phyloP scores from a whole-genome alignment of 2,888 invertebrate genomes.

The Leptinotarsa rubiginosa region DNA sequence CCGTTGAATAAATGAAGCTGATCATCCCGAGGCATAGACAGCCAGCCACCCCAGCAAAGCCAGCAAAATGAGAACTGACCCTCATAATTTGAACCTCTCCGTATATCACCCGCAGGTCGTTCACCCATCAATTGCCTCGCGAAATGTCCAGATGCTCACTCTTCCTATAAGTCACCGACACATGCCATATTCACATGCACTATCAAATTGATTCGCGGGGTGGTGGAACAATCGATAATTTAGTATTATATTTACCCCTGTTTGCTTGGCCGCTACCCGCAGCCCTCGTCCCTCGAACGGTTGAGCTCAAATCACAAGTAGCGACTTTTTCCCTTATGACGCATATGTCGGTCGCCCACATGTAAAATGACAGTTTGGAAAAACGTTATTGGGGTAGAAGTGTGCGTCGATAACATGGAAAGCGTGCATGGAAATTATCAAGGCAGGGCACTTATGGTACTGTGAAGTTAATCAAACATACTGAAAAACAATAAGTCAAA shows the following conservation, averaged over 20 bases:
- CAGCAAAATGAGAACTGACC: constrained; percentile 2
- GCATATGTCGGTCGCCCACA: constrained; percentile 46
- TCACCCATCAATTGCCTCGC: constrained; percentile 16
- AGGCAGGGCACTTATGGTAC: neutral
- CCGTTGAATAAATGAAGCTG: neutral
- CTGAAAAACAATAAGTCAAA: no score
- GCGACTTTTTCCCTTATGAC: constrained; percentile 43
- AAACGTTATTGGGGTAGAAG: constrained; percentile 28
- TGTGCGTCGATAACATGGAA: neutral
- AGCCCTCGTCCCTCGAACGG: constrained; percentile 30
- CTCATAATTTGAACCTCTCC: constrained; percentile 4
- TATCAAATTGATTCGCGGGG: constrained; percentile 44
- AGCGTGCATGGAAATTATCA: constrained; percentile 6
- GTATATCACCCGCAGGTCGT: constrained; percentile 23
- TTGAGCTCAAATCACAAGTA: constrained; percentile 43
- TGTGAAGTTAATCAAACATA: neutral
- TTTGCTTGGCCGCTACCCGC: constrained; percentile 14
- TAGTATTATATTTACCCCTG: constrained; percentile 23
- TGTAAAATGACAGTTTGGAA: constrained; percentile 33
- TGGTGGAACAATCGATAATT: constrained; percentile 41
- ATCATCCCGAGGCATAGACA: neutral
- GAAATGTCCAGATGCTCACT: constrained; percentile 22
- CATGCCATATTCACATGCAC: constrained; percentile 33
- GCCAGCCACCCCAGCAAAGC: constrained; percentile 2
- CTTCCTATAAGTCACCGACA: constrained; percentile 22